Base-by-base conservation (phyloP, 2,113 vertebrate species). In the Larimichthys polyactis region DNA sequence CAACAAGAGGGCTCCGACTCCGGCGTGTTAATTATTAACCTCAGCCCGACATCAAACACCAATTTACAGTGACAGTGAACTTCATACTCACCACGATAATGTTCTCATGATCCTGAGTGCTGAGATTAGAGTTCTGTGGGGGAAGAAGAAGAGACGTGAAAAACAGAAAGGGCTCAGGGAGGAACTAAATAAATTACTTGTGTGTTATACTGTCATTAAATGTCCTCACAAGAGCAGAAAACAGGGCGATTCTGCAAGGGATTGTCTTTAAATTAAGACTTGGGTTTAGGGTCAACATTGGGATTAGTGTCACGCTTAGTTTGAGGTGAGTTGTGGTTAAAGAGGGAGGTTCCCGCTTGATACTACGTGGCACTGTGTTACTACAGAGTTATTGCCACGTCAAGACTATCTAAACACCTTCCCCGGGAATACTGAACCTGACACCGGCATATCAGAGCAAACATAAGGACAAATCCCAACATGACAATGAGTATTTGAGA, bases 61-160 rank as follows among this genome's bases (percentile, higher is more conserved):
- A 2, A n/a, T 62, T 59, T 59, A 65, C 54, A 46, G 68, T 40
- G 0, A 66, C 29, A 32, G 16, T 40, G 49, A 81, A 71, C 22
- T 44, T 66, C 63, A 80, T 32, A 84, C 98, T 97, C 91, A 99
- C 98, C 97, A 99, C 96, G 59, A 99, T 99, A 93, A 99, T 99
- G 96, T 97, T 99, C 95, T 99, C 98, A 1, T 99, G 98, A 89
- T 99, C 98, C 94, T 98, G 97, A 92, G 97, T 88, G 80, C 97
- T 99, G 95, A 99, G 95, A 87, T 96, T 98, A 76, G 96, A 97
- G 93, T 99, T 99, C 98, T 99, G 94, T 63, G 78, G 24, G 24
- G 40, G 51, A 24, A 49, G 40, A 66, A 55, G 9, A 51, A 20
- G 16, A 55, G 6, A 12, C 49, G 22, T 6, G 27, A 24, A 46